Base-by-base conservation (phyloP, 2,797 vertebrate genomes). In the Hylomyscus alleni region DNA sequence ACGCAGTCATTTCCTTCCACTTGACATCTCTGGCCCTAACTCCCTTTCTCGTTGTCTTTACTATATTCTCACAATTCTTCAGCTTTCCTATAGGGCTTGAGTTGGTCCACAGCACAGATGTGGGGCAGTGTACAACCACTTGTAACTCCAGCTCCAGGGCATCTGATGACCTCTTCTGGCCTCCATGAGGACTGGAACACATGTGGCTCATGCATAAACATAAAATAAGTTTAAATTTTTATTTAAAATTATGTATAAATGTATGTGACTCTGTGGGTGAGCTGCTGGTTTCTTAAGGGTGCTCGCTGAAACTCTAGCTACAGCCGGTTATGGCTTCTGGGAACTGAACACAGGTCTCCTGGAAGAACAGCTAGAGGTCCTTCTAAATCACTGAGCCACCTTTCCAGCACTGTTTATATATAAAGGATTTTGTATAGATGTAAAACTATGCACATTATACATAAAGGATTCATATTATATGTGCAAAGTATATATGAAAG, bases 371-470 rank as follows among this genome's bases (percentile, higher is more conserved):
- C 47, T 34, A 19, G 15, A 52, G 34, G n/a, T n/a, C n/a, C 4
- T 81, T 20, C 22, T 37, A 56, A 56, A 37, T 81, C 34, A 56
- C 34, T 24, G 11, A 81, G 19, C 78, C 2, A 7, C 22, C 52
- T 80, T 52, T 56, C 19, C 31, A 80, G 31, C 31, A 34, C 31
- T 80, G 52, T 22, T 80, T 40, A 4, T 37, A n/a, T 19, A n/a
- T n/a, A 34, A 69, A 69, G 34, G 2, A 8, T 50, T 93, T 40
- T 20, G 19, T 83, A 44, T 90, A 85, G 6, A 80, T 5, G 2
- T 47, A 85, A 84, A 94, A 94, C 78, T 82, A 85, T 14, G 89
- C 89, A 91, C 15, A 47, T 37, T n/a, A 89, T 93, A 85, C 47
- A 91, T 62, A 24, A 62, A 62, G 10, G 60, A 29, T 29, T 26